These are phyloP conservation scores for Dicrurus megarhynchus DNA, from an alignment of 2,113 vertebrate species.

Conservation along the genomic window DNA sequence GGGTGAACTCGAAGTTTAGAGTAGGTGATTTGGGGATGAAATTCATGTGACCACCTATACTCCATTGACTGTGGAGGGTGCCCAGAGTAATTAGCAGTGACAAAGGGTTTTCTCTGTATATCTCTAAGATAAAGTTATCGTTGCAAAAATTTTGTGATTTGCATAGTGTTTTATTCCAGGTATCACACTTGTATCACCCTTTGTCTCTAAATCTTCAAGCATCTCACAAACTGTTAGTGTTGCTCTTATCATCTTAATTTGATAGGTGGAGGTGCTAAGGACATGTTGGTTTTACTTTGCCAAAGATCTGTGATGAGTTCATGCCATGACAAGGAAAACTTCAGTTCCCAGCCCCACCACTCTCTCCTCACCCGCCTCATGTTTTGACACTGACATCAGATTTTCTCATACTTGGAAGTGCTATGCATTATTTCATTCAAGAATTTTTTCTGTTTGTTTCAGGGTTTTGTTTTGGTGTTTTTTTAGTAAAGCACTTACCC, in stretches of 20 bases:
- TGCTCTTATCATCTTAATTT: not conserved
- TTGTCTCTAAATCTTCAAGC: not conserved
- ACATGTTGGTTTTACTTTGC: not conserved
- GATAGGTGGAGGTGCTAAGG: not conserved
- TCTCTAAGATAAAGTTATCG: not conserved
- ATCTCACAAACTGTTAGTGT: not conserved
- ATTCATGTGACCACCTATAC: not conserved
- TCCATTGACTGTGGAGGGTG: not conserved
- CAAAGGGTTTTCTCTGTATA: not conserved
- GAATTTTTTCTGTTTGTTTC: not conserved
- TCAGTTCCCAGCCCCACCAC: not conserved
- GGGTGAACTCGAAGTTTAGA: not conserved
- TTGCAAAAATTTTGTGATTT: not conserved
- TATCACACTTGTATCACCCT: not conserved
- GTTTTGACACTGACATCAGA: not conserved
- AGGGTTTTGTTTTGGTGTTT: not conserved
- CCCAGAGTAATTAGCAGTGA: not conserved
- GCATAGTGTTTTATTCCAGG: not conserved
- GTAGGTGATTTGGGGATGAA: not conserved
- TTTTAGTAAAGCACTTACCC: not conserved
- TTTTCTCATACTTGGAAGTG: not conserved
- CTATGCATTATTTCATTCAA: not conserved
- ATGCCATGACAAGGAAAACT: not conserved
- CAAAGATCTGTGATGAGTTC: not conserved
- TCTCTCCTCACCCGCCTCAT: not conserved